Base-by-base conservation (phyloP, 2,888 invertebrate genomes). In the Platerodrilus igneus region DNA sequence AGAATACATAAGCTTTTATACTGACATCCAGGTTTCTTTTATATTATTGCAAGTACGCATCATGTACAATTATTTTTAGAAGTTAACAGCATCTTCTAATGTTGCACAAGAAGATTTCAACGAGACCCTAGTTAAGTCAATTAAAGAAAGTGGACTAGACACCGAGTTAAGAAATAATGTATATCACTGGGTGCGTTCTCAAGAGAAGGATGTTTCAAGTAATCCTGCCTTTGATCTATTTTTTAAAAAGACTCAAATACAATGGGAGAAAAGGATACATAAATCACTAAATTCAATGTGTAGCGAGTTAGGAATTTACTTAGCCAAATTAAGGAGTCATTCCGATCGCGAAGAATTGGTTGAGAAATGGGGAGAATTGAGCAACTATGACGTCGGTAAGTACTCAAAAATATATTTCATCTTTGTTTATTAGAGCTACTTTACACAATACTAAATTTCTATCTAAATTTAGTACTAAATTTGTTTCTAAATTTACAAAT, bases 271-370 rank as follows among this genome's bases (percentile, higher is more conserved):
- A 53, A 76, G 94, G 46, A 91, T 96, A 34, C 84, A 92, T 56
- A 95, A 95, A 70, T 94, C 93, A 13, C 71, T 96, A 37, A 92
- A 93, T 70, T 92, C 93, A 1, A 95, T 95, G 89, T 91, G 92
- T 56, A 83, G 81, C 25, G 94, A 96, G 68, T 71, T 95, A 28
- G 87, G 87, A 58, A 84, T 91, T 26, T 85, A 88, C 4, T 67
- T 93, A 45, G 87, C 88, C 2, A 81, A 85, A 62, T 73, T 85
- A 48, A 73, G 94, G 47, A 72, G 79, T 6, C 79, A 78, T 19
- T 73, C 76, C 25, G 94, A 95, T 61, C 81, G 81, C 38, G 90
- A 91, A 49, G 91, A 92, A 56, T 70, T 95, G 18, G 60, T 78
- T 4, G 81, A 81, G 20, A 91, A 91, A 64, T 95, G 95, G 95